Conservation (phyloP, 1,140 invertebrate species). For the Harlomillsia oculata region DNA sequence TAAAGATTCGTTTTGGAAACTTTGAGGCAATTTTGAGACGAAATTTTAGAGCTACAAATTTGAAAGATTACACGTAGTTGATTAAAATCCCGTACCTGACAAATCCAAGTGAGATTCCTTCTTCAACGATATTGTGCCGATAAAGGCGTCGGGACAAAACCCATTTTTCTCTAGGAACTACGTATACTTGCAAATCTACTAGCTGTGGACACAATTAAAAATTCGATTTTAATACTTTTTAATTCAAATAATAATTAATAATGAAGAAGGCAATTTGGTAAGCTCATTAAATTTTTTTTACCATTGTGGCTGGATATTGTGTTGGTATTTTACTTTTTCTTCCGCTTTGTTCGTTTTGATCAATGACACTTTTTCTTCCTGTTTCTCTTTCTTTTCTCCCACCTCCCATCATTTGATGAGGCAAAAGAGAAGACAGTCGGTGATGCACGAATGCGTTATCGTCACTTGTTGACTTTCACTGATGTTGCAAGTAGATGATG, state of each 20-base stretch:
- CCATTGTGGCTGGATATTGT: slow-evolving; percentile 33
- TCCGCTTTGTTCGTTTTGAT: slow-evolving; percentile 28
- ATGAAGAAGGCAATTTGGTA: neutral
- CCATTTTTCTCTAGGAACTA: slow-evolving; percentile 36
- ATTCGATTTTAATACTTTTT: neutral
- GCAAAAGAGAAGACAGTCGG: neutral
- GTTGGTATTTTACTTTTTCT: slow-evolving; percentile 29
- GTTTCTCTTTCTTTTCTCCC: slow-evolving; percentile 31
- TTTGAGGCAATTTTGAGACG: no score
- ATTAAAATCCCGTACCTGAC: slow-evolving; percentile 25
- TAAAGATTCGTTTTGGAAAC: no score
- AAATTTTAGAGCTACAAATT: neutral
- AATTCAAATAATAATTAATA: neutral
- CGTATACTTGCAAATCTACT: slow-evolving; percentile 36
- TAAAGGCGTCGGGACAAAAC: slow-evolving; percentile 33
- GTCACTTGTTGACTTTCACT: no score
- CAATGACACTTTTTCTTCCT: slow-evolving; percentile 32
- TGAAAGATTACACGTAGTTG: neutral
- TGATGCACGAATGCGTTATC: no score
- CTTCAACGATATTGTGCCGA: slow-evolving; percentile 35
- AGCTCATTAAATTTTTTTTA: slow-evolving; percentile 14
- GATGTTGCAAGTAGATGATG: neutral
- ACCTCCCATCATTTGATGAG: slow-evolving; percentile 23
- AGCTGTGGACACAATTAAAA: slow-evolving; percentile 25
- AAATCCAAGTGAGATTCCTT: slow-evolving; percentile 36